phyloP scores from a whole-genome alignment of 2,888 invertebrate species.

The Pristionchus japonicus region DNA sequence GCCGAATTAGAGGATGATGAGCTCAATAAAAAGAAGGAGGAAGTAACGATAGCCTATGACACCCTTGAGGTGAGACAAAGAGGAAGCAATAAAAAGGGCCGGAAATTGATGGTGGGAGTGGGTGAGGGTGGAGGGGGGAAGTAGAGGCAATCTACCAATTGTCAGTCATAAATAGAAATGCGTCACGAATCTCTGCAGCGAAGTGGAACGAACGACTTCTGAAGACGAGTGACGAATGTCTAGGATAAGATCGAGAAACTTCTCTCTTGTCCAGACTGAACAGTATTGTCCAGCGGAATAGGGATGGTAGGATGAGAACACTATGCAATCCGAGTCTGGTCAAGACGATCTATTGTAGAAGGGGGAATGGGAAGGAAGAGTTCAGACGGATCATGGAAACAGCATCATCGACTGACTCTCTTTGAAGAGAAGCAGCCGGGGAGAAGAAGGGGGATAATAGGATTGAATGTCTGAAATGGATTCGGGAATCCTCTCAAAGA shows the following conservation, averaged over 20 bases:
- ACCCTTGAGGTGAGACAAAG: not conserved
- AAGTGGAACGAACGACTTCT: not conserved
- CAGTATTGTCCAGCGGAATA: no score
- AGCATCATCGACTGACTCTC: not conserved
- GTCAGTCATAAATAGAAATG: not conserved
- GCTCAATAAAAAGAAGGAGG: not conserved
- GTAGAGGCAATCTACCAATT: not conserved
- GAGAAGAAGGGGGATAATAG: not conserved
- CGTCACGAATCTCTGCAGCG: not conserved
- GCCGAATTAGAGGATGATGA: not conserved
- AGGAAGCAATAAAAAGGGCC: not conserved
- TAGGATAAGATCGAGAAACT: no score
- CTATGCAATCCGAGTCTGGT: no score
- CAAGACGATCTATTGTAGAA: not conserved
- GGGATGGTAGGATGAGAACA: no score
- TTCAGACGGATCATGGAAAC: not conserved
- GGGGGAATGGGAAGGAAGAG: not conserved
- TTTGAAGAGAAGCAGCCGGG: not conserved
- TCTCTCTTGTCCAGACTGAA: no score
- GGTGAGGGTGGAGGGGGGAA: not conserved
- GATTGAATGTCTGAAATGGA: slow-evolving; percentile 20
- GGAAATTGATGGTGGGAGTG: not conserved
- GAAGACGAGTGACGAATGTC: not conserved
- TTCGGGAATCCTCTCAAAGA: not conserved
- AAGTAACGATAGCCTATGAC: not conserved